phyloP scores from a whole-genome alignment of 2,113 vertebrate genomes.

The Ammodramus savannarum region DNA sequence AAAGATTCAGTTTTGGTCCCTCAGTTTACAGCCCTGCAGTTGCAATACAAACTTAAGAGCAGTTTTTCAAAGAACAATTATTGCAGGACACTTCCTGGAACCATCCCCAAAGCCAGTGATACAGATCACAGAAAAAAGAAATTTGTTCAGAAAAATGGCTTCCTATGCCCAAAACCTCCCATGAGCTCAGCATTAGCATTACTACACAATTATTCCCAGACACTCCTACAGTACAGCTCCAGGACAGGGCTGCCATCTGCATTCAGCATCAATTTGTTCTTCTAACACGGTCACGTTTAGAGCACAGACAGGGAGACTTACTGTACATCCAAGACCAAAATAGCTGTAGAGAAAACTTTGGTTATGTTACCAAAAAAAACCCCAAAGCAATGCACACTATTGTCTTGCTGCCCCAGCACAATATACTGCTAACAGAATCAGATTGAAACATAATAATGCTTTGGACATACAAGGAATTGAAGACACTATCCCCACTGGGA shows the following conservation, averaged over 20 bases:
- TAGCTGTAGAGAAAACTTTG: not conserved
- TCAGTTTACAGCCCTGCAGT: not conserved
- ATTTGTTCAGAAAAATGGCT: not conserved
- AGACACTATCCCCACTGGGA: constrained; percentile 19
- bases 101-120: not conserved
- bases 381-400: not conserved
- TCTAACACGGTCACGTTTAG: not conserved
- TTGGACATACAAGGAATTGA: not conserved
- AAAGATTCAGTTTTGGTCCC: not conserved
- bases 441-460: not conserved
- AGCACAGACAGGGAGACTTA: not conserved
- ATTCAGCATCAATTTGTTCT: not conserved
- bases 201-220: not conserved
- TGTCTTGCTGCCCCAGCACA: not conserved
- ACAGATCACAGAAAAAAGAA: not conserved
- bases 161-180: not conserved
- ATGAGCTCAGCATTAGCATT: not conserved
- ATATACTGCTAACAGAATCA: not conserved
- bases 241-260: not conserved
- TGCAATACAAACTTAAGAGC: not conserved
- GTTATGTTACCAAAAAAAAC: not conserved
- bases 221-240: not conserved
- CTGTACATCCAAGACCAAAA: not conserved
- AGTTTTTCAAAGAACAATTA: not conserved
- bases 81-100: constrained; percentile 16